Base-by-base conservation (phyloP, 1,140 invertebrate genomes). In the Danaus melanippus region DNA sequence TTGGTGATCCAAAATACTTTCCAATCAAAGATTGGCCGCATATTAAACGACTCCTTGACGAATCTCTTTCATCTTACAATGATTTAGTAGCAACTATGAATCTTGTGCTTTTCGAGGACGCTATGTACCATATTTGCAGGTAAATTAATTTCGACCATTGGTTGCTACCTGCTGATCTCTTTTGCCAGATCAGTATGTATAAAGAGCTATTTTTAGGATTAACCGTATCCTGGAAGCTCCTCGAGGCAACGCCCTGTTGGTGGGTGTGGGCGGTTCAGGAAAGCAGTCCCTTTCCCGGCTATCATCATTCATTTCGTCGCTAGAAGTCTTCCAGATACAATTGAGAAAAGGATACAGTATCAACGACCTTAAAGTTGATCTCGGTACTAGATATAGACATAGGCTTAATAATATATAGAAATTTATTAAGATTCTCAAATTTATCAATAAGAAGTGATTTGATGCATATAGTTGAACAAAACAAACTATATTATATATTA, bases 71-170 rank as follows among this genome's bases (percentile, higher is more conserved):
- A 10, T 92, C 91, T 49, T 98, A 98, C 71, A 97, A 97, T 77
- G 92, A 94, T 62, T 80, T 92, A 62, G 91, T 98, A 39, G 92
- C 95, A 5, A 93, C 93, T 0, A 98, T 98, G 95, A 97, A 98
- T 86, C 88, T 99, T 8, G 97, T 99, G 8, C 89, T 99, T 2
- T 99, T 99, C 77, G 95, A 98, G 76, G 97, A 98, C 80, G 97
- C 97, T 3, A 96, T 98, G 92, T 89, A 91, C 58, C 96, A 98
- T 75, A 92, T 98, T 17, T 96, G 94, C 82, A 88, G 89, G 89
- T 90, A 68, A 64, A 12, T 0, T 50, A 50, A 10, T 42, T 42
- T 50, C 42, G n/a, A 10, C 12, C 12, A 15, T 9, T 50, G 40
- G 17, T 15, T 42, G 3, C 5, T n/a, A 40, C 41, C 9, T 11